phyloP scores from a whole-genome alignment of 2,888 invertebrate species.

The Drosophila falleni region DNA sequence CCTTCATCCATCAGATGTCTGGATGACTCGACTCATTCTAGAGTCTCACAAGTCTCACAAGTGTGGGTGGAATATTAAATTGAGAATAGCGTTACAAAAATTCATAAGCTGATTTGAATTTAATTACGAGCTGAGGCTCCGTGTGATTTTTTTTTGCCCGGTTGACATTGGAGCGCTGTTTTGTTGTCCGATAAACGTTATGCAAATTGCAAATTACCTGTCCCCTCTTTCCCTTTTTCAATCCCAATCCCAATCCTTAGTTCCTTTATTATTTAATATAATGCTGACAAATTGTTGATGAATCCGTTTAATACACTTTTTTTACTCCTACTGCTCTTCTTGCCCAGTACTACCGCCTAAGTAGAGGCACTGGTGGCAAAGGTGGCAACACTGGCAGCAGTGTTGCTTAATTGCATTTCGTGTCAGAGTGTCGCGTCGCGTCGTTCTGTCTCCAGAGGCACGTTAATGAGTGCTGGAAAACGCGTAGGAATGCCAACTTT shows the following conservation, averaged over 20 bases:
- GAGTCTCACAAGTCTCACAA: not conserved
- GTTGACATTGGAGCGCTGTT: constrained; percentile 45
- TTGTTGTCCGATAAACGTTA: constrained; percentile 72
- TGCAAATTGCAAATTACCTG: constrained; percentile 58
- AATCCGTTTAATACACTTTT: constrained; percentile 66
- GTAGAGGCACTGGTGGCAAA: not conserved
- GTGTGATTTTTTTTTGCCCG: constrained; percentile 10
- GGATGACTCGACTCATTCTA: constrained; percentile 15
- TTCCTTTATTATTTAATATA: constrained; percentile 48
- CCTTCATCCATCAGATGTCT: constrained; percentile 1
- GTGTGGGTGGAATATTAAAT: constrained; percentile 33
- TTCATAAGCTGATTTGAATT: constrained; percentile 69
- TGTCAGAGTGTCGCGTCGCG: constrained; percentile 31
- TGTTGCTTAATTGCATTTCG: constrained; percentile 56
- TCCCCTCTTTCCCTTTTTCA: constrained; percentile 2
- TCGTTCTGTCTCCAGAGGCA: constrained; percentile 41
- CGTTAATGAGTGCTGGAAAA: constrained; percentile 59
- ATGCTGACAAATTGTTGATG: constrained; percentile 79
- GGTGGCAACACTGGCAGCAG: constrained; percentile 1
- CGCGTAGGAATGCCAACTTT: constrained; percentile 72
- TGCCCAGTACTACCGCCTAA: not conserved
- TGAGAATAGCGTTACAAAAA: constrained; percentile 38
- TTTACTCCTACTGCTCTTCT: not conserved
- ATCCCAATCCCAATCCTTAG: constrained; percentile 13
- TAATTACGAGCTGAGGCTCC: constrained; percentile 58